phyloP scores from a whole-genome alignment of 2,888 invertebrate genomes.

The Noctua janthina region DNA sequence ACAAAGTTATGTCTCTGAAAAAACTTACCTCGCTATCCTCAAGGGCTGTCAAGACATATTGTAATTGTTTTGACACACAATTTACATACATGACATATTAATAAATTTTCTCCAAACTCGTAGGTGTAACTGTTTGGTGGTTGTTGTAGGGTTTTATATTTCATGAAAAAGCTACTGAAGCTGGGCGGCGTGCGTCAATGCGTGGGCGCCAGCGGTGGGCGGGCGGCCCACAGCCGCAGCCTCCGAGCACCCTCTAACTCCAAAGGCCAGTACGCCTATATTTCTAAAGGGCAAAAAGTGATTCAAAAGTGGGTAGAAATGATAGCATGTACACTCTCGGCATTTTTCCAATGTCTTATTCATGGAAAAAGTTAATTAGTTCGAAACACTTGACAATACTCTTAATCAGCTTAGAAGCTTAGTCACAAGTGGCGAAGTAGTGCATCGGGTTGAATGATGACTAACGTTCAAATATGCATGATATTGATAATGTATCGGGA shows the following conservation, averaged over 20 bases:
- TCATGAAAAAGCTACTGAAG: slow-evolving; percentile 52
- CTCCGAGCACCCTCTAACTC: slow-evolving; percentile 4
- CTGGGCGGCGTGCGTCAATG: slow-evolving; percentile 69
- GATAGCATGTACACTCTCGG: not conserved
- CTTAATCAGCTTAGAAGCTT: slow-evolving; percentile 23
- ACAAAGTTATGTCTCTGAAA: not conserved
- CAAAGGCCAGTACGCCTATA: slow-evolving; percentile 38
- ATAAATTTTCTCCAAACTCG: slow-evolving; percentile 17
- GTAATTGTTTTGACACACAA: slow-evolving; percentile 23
- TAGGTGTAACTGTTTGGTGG: slow-evolving; percentile 50
- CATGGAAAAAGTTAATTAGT: slow-evolving; percentile 17
- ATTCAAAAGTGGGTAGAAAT: not conserved
- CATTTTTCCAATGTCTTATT: not conserved
- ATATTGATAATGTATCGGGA: slow-evolving; percentile 51
- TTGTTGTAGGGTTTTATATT: slow-evolving; percentile 53
- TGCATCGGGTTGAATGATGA: slow-evolving; percentile 19
- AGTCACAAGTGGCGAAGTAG: slow-evolving; percentile 27
- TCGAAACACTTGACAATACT: slow-evolving; percentile 20
- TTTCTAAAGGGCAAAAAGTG: slow-evolving; percentile 4
- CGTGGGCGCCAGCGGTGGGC: slow-evolving; percentile 72
- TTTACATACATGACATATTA: slow-evolving; percentile 22
- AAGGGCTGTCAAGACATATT: not conserved
- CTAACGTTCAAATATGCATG: slow-evolving; percentile 42
- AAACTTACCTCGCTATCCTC: not conserved
- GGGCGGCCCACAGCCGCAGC: slow-evolving; percentile 47